Conservation (phyloP, 2,113 vertebrate species). For the Elephas maximus region DNA sequence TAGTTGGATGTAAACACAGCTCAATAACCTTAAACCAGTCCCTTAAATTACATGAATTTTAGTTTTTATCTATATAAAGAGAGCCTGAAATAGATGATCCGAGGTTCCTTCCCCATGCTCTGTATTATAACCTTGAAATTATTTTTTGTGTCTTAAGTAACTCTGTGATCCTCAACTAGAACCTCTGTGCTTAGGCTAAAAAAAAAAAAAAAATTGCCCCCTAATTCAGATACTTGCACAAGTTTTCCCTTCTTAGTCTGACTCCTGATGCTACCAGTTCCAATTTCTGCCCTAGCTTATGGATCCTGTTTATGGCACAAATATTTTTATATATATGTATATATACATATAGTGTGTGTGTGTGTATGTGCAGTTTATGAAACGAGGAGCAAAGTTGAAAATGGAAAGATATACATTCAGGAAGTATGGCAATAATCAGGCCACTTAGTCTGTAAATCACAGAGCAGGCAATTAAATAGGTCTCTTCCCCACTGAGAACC, state of each 20-base stretch:
- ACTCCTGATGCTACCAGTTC: not conserved
- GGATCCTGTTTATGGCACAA: slow-evolving; percentile 24
- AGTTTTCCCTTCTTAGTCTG: not conserved
- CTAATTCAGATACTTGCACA: not conserved
- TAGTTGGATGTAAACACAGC: not conserved
- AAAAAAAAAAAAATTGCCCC: too few species aligned
- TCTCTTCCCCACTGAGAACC: slow-evolving; percentile 82
- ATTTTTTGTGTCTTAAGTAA: not conserved
- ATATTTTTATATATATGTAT: not conserved
- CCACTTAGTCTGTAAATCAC: slow-evolving; percentile 62
- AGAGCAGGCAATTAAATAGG: slow-evolving; percentile 77
- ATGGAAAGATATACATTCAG: slow-evolving; percentile 36
- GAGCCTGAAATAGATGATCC: not conserved
- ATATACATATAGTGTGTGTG: too few species aligned
- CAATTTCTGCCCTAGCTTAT: not conserved
- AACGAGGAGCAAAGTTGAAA: slow-evolving; percentile 16
- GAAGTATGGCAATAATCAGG: slow-evolving; percentile 67
- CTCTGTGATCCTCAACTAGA: not conserved
- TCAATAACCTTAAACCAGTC: not conserved
- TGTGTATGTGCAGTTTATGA: not conserved
- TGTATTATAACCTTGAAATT: slow-evolving; percentile 7
- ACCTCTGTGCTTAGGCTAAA: not conserved
- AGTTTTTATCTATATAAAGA: slow-evolving; percentile 5
- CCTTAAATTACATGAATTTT: not conserved
- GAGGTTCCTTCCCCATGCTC: not conserved